Conservation (phyloP, 1,140 invertebrate genomes). For the Orius insidiosus region DNA sequence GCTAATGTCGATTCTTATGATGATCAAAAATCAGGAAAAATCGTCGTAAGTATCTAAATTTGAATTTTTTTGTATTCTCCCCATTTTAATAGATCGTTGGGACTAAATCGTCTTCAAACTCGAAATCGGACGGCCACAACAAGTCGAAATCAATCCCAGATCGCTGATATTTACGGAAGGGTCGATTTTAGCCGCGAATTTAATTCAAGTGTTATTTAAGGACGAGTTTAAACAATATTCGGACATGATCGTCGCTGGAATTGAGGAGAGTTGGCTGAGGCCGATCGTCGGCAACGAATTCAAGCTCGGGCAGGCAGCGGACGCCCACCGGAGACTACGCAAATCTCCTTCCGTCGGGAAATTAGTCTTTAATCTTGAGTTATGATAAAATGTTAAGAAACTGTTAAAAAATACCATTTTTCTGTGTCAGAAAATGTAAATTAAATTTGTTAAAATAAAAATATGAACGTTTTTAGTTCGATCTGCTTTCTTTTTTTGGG, state of each 20-base stretch:
- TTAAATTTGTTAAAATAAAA: too few species aligned
- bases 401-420: too few species aligned
- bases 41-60: slow-evolving; percentile 29
- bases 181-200: slow-evolving; percentile 26
- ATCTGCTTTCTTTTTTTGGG: too few species aligned
- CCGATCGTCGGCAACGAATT: slow-evolving; percentile 31
- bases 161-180: slow-evolving; percentile 33
- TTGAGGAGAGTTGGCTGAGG: slow-evolving; percentile 27
- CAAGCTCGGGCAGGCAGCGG: slow-evolving; percentile 25
- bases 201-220: slow-evolving; percentile 28
- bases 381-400: too few species aligned
- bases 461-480: too few species aligned
- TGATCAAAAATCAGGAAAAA: slow-evolving; percentile 29
- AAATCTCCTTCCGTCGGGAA: too few species aligned
- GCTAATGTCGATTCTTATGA: too few species aligned
- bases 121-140: background rate
- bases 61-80: slow-evolving; percentile 8
- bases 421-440: too few species aligned
- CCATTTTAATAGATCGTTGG: background rate
- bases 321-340: slow-evolving; percentile 27
- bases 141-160: slow-evolving; percentile 28
- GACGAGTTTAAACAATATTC: slow-evolving; percentile 29
- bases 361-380: too few species aligned
- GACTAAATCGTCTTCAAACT: background rate
- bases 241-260: slow-evolving; percentile 24